These are phyloP conservation scores for Ophiothrix spiculata DNA, from an alignment of 35 echinoderm and acorn worm genomes.

Conservation along the genomic window DNA sequence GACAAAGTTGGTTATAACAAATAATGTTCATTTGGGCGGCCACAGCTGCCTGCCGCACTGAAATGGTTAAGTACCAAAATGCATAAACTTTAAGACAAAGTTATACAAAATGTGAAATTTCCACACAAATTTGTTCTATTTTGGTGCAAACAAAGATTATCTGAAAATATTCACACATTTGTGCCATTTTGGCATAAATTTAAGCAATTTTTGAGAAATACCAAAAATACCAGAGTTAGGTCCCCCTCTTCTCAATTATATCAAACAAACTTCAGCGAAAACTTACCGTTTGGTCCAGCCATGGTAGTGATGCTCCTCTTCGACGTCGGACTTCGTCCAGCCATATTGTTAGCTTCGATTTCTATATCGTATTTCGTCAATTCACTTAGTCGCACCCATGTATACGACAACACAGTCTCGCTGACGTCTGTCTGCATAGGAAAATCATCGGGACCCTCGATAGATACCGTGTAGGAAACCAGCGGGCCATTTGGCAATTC, in stretches of 20 bases:
- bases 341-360: constrained; percentile 59
- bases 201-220: constrained; percentile 1
- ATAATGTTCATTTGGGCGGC: no score
- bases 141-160: no score
- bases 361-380: constrained; percentile 46
- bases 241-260: neutral
- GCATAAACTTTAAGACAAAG: no score
- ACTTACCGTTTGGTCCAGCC: constrained; percentile 38
- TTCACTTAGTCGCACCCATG: constrained; percentile 18
- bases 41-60: no score
- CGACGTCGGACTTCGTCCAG: constrained; percentile 34
- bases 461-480: constrained; percentile 25
- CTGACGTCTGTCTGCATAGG: neutral
- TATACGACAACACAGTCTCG: neutral
- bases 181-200: no score
- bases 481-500: constrained; percentile 63
- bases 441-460: neutral
- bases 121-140: no score
- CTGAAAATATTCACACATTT: no score
- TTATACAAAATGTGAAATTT: no score
- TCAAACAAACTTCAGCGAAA: neutral
- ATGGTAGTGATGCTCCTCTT: constrained; percentile 41
- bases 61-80: no score
- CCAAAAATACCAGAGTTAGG: neutral
- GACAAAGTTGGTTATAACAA: no score